Base-by-base conservation (phyloP, 2,797 vertebrate species). In the Ptychadena robeensis region DNA sequence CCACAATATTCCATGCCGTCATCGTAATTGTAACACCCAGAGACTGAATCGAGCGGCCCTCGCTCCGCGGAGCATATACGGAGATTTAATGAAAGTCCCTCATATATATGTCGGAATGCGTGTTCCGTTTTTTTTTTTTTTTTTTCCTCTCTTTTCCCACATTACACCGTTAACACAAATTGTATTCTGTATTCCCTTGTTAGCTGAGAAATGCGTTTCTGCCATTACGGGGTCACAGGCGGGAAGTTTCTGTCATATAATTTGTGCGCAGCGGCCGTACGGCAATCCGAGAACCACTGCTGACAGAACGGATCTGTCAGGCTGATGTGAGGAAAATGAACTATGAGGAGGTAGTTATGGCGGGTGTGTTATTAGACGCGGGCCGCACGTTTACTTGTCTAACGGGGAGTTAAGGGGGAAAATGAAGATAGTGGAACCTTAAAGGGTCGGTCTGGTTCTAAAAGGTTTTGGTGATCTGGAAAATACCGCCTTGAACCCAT, bases 161-260 rank as follows among this genome's bases (percentile, higher is more conserved):
- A 79, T 73, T 31, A 82, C 74, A 37, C 40, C 44, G 57, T 78
- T 83, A 78, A 83, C 32, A 78, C 76, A 83, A 57, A 83, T 78
- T 70, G 67, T 78, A 30, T 78, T 59, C 25, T 73, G 74, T 79
- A 73, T 73, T 83, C 82, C 82, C 82, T 83, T 72, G 82, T 83
- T 83, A 83, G 82, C 68, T 79, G 82, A 79, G 67, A 73, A 79
- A 83, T 83, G 64, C 57, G 28, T 79, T 83, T 73, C 68, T 37
- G 27, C 82, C 65, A 53, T 84, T 84, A 80, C 70, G 28, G 71
- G 82, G 82, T 74, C 73, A 74, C 65, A 59, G 71, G 67, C 76
- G 25, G 65, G 28, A 44, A 65, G 63, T 74, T 80, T 79, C 76
- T 80, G 82, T 84, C 82, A 80, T 71, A 80, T 80, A 80, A 75